These are phyloP conservation scores for Lepus europaeus DNA, from an alignment of 2,113 vertebrate genomes.

Conservation along the genomic window DNA sequence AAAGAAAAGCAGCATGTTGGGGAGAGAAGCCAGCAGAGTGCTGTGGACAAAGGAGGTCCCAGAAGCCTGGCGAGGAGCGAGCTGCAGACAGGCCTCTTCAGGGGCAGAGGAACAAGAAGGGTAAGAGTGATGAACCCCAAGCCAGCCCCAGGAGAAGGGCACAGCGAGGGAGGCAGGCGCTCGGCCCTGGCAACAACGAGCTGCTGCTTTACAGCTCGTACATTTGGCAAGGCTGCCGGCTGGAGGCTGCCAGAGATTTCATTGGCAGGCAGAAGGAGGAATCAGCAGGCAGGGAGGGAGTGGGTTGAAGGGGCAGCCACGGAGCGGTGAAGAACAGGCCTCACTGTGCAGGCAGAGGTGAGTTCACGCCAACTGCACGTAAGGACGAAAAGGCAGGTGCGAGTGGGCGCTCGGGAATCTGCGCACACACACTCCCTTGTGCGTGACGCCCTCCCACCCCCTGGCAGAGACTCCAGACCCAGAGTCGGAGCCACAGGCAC, in stretches of 20 bases:
- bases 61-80: neutral
- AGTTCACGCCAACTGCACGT: neutral
- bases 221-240: neutral
- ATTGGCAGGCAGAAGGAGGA: neutral
- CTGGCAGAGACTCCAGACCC: neutral
- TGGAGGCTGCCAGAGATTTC: neutral
- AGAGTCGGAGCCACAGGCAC: neutral
- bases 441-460: neutral
- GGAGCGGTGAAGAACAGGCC: neutral
- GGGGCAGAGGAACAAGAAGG: neutral
- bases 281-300: neutral
- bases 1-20: neutral
- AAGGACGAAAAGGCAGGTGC: neutral
- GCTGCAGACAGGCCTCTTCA: neutral
- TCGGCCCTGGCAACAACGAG: neutral
- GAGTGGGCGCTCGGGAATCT: neutral
- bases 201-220: neutral
- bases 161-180: rapidly evolving
- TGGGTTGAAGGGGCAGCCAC: neutral
- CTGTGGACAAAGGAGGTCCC: neutral
- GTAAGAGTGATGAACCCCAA: neutral
- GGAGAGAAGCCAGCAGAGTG: neutral
- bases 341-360: neutral
- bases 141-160: neutral
- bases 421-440: no score